Evolutionary conservation across 2,888 invertebrate species (phyloP).

Genomic region (Zaprionus bogoriensis): DNA sequence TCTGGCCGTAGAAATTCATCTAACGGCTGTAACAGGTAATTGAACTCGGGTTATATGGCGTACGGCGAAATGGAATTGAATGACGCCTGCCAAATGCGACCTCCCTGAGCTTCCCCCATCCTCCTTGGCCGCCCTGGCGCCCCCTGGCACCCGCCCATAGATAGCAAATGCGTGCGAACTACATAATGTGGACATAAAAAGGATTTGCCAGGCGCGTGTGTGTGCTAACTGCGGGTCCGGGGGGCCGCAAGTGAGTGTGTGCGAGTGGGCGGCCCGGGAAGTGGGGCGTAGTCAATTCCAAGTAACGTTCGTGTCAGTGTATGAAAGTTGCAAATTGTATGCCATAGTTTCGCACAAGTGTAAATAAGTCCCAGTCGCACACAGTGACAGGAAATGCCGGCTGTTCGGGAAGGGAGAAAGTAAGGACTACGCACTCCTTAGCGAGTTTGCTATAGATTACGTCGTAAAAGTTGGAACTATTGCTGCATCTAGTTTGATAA

Average conservation of each 20-base stretch:
- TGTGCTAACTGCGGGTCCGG: constrained; percentile 1
- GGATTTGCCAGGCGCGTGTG: constrained; percentile 70
- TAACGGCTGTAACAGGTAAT: constrained; percentile 83
- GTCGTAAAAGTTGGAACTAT: no score
- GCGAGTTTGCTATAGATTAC: no score
- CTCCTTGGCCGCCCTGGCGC: no score
- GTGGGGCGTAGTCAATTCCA: constrained; percentile 47
- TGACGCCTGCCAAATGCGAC: constrained; percentile 59
- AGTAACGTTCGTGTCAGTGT: constrained; percentile 35
- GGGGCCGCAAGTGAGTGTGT: background rate
- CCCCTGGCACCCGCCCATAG: constrained; percentile 18
- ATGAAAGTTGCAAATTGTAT: constrained; percentile 73
- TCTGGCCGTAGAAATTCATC: constrained; percentile 82
- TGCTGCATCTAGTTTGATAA: no score
- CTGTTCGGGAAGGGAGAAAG: background rate
- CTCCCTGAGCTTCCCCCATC: constrained; percentile 4
- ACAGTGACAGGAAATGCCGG: background rate
- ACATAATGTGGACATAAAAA: constrained; percentile 81
- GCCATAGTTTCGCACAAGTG: constrained; percentile 50
- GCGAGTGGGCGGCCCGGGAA: background rate
- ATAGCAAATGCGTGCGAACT: constrained; percentile 69
- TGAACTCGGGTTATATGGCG: constrained; percentile 80
- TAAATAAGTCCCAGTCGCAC: constrained; percentile 5
- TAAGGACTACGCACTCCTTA: no score
- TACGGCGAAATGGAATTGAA: constrained; percentile 74